Percentiles rank a stretch among this genome's conserved stretches.
Conservation (phyloP, 2,888 invertebrate species). For the Leptopilina drosophilae region DNA sequence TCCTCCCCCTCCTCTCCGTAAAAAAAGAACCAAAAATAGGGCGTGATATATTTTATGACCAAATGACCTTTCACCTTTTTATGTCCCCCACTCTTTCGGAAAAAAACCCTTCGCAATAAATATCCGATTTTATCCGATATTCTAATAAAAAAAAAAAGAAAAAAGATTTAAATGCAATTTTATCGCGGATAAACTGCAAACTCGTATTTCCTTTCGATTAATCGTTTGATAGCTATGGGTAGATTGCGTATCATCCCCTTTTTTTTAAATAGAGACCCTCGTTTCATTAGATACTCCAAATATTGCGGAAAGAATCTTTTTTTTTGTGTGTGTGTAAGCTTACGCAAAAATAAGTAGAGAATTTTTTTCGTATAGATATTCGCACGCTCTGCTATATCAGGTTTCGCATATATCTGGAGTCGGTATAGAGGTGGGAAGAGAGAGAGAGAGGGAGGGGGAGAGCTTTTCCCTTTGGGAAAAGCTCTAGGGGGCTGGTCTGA, state of each 20-base stretch:
- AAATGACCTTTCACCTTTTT: constrained; percentile 33
- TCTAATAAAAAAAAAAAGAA: neutral
- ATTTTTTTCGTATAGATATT: no score
- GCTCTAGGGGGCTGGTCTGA: constrained; percentile 22
- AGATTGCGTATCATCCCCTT: neutral
- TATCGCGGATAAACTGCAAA: neutral
- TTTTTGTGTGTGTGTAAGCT: neutral
- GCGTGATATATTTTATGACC: constrained; percentile 24
- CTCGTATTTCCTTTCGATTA: constrained; percentile 1
- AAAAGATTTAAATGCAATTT: constrained; percentile 25
- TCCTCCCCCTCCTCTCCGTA: neutral
- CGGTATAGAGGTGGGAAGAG: no score
- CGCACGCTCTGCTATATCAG: no score
- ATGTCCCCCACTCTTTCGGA: neutral
- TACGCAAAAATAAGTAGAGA: constrained; percentile 8
- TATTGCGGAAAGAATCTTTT: neutral
- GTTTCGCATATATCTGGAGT: no score
- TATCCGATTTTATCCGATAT: constrained; percentile 25
- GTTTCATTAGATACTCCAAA: constrained; percentile 9
- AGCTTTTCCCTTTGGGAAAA: neutral
- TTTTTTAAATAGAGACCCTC: neutral
- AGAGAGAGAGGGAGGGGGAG: neutral
- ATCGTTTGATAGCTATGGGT: constrained; percentile 9
- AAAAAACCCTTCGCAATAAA: neutral
- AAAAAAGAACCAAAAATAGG: constrained; percentile 13